A percentile compares a stretch with the other conserved stretches of the same genome.
These are phyloP conservation scores for Trichosurus vulpecula DNA, from an alignment of 2,797 vertebrate genomes.

Conservation along the genomic window DNA sequence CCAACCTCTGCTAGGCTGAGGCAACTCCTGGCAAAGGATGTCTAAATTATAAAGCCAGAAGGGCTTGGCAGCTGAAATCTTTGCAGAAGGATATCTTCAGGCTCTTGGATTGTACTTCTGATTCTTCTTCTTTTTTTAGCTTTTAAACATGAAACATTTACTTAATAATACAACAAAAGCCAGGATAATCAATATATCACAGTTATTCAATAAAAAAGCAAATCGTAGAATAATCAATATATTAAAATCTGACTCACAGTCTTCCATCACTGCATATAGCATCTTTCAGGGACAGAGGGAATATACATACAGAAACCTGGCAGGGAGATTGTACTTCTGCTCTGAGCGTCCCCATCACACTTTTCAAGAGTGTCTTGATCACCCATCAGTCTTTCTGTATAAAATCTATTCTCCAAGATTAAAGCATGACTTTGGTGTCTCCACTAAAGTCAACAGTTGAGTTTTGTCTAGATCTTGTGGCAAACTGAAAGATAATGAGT, in stretches of 20 bases:
- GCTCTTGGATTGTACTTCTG: neutral
- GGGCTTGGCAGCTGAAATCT: constrained; percentile 32
- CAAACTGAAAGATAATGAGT: neutral
- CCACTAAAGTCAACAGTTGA: neutral
- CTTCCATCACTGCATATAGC: neutral
- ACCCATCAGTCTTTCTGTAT: neutral
- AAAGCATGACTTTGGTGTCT: neutral
- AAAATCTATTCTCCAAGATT: neutral
- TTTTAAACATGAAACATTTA: neutral
- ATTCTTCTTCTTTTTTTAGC: neutral
- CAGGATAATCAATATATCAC: neutral
- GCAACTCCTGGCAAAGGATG: neutral
- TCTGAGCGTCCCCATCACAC: neutral
- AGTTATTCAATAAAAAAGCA: neutral
- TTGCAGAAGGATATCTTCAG: neutral
- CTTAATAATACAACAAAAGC: neutral
- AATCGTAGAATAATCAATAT: neutral
- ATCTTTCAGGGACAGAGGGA: neutral
- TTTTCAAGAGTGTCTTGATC: neutral
- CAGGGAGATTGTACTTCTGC: neutral
- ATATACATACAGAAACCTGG: neutral
- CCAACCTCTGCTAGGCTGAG: neutral
- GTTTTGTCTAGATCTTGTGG: neutral
- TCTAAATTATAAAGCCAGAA: neutral
- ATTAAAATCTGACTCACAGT: neutral